Conservation (phyloP, 2,888 invertebrate genomes). For the Dolichopus griseipennis region DNA sequence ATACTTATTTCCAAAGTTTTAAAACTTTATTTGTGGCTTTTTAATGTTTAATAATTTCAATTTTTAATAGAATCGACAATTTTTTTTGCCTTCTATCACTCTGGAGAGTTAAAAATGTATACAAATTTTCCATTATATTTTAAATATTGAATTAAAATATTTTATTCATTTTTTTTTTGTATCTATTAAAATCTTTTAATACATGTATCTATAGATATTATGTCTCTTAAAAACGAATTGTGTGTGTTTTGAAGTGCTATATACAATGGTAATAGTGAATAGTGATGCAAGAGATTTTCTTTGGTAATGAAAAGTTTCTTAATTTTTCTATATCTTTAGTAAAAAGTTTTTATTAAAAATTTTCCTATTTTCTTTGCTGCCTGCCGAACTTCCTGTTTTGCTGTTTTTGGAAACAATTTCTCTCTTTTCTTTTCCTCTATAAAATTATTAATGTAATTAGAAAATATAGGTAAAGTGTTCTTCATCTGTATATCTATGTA, state of each 20-base stretch:
- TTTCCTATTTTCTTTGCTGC: neutral
- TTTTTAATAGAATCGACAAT: neutral
- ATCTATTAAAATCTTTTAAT: too few species aligned
- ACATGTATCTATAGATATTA: too few species aligned
- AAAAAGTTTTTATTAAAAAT: too few species aligned
- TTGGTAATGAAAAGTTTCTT: neutral
- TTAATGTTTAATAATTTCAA: neutral
- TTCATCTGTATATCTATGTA: too few species aligned
- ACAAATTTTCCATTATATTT: neutral
- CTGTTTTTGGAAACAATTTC: neutral
- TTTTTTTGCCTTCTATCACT: too few species aligned
- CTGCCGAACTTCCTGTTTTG: neutral
- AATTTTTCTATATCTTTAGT: too few species aligned
- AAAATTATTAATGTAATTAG: constrained; percentile 1
- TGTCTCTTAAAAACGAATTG: too few species aligned
- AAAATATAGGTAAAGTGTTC: neutral
- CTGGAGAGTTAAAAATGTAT: neutral
- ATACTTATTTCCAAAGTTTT: too few species aligned
- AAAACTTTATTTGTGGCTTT: neutral
- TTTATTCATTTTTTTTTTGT: too few species aligned
- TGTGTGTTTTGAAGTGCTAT: too few species aligned
- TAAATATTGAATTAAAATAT: too few species aligned
- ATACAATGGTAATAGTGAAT: neutral
- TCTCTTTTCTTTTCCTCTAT: neutral
- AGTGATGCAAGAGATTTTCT: neutral